A percentile compares a stretch with the other conserved stretches of the same genome.
phyloP scores from a whole-genome alignment of 2,113 vertebrate species.

The Phyllopteryx taeniolatus region DNA sequence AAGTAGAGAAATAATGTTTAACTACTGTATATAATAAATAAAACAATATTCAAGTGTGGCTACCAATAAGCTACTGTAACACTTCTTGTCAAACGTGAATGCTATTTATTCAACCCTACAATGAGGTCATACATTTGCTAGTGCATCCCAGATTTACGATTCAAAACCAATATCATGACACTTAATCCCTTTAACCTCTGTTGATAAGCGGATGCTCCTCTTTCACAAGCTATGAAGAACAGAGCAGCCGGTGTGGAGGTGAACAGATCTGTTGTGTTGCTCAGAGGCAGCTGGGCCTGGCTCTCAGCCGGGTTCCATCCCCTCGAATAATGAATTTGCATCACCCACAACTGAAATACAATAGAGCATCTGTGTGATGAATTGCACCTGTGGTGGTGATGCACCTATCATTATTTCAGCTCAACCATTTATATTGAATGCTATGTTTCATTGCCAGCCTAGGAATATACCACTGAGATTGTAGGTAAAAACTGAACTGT shows the following conservation, averaged over 20 bases:
- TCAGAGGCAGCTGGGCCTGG: conserved; percentile 59
- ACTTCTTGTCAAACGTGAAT: neutral
- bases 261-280: conserved; percentile 60
- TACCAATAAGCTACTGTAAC: neutral
- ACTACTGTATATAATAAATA: no score
- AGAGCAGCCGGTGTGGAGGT: conserved; percentile 44
- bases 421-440: neutral
- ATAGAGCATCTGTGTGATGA: conserved; percentile 15
- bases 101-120: neutral
- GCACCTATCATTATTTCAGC: neutral
- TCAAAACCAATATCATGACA: conserved; percentile 6
- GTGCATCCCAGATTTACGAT: neutral
- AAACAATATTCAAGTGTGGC: no score
- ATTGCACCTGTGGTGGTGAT: neutral
- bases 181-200: conserved; percentile 20
- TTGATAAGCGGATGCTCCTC: conserved; percentile 10
- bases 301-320: conserved; percentile 22
- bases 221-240: conserved; percentile 11
- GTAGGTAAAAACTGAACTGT: neutral
- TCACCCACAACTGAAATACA: conserved; percentile 23
- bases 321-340: conserved; percentile 38
- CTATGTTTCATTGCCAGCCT: neutral
- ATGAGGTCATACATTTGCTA: neutral
- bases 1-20: no score
- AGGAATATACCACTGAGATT: conserved; percentile 9